These are phyloP conservation scores for Zaprionus lineosus DNA, from an alignment of 2,888 invertebrate genomes.

Conservation along the genomic window DNA sequence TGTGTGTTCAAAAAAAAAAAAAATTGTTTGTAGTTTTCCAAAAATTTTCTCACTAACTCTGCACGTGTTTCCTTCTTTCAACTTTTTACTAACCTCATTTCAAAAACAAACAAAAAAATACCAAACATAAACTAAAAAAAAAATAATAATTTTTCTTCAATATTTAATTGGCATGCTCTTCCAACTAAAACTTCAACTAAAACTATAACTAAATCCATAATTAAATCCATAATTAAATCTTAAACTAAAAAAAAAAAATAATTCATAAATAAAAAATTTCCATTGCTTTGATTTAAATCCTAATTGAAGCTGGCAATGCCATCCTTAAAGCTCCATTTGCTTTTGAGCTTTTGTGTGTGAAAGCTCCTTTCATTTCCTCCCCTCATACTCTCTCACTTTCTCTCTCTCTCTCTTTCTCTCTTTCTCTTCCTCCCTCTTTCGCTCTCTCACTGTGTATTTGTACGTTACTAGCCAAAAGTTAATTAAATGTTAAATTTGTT, in stretches of 20 bases:
- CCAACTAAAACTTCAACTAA: neutral
- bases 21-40: slow-evolving; percentile 31
- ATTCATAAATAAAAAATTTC: too few relatives aligned
- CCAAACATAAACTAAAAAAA: slow-evolving; percentile 1
- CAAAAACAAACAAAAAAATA: slow-evolving; percentile 9
- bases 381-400: slow-evolving; percentile 4
- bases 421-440: neutral
- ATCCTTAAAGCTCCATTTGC: slow-evolving; percentile 25
- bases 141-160: neutral
- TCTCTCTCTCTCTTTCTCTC: too few relatives aligned
- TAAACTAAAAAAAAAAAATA: too few relatives aligned
- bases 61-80: slow-evolving; percentile 3
- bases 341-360: slow-evolving; percentile 33
- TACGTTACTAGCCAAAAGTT: slow-evolving; percentile 31
- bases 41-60: slow-evolving; percentile 11
- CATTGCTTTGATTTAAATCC: slow-evolving; percentile 6
- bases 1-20: too few relatives aligned
- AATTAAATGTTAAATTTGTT: too few relatives aligned
- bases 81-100: slow-evolving; percentile 4
- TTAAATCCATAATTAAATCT: neutral
- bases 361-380: slow-evolving; percentile 40
- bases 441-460: slow-evolving; percentile 13
- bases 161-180: slow-evolving; percentile 58
- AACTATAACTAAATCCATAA: neutral
- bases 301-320: slow-evolving; percentile 27